Percentiles rank a stretch among this genome's conserved stretches.
phyloP scores from a whole-genome alignment of 2,888 invertebrate species.

The Leistus spinibarbis region DNA sequence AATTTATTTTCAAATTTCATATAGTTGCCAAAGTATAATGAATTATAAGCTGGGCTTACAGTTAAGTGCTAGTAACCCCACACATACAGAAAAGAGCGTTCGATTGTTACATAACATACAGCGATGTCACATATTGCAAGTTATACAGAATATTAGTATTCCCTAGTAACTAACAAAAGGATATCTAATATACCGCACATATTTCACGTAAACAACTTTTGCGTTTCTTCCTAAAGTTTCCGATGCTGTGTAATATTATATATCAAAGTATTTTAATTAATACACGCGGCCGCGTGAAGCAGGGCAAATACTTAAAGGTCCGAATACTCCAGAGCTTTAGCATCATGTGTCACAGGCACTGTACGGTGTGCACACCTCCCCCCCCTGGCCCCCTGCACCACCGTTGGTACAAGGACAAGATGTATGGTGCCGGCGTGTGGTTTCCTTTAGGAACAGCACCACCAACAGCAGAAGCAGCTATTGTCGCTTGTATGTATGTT shows the following conservation, averaged over 20 bases:
- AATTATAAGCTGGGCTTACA: no score
- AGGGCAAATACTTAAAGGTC: not conserved
- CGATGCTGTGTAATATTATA: not conserved
- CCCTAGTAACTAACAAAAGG: no score
- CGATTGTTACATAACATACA: no score
- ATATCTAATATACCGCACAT: no score
- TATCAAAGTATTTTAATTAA: not conserved
- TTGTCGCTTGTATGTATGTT: not conserved
- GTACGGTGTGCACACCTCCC: not conserved
- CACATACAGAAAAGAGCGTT: no score
- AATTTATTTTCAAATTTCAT: no score
- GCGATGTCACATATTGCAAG: no score
- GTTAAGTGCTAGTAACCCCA: no score
- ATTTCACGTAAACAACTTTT: not conserved
- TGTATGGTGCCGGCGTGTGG: constrained; percentile 5
- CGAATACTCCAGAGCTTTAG: not conserved
- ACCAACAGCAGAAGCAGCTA: not conserved
- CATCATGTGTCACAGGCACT: not conserved
- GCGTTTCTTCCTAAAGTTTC: not conserved
- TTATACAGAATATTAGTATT: no score
- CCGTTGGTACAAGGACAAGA: not conserved
- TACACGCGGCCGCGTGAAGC: not conserved
- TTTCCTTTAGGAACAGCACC: not conserved
- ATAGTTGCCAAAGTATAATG: no score
- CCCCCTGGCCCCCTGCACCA: not conserved